Evolutionary conservation across 2,888 invertebrate species (phyloP).

Genomic region (Trachelus stipa): DNA sequence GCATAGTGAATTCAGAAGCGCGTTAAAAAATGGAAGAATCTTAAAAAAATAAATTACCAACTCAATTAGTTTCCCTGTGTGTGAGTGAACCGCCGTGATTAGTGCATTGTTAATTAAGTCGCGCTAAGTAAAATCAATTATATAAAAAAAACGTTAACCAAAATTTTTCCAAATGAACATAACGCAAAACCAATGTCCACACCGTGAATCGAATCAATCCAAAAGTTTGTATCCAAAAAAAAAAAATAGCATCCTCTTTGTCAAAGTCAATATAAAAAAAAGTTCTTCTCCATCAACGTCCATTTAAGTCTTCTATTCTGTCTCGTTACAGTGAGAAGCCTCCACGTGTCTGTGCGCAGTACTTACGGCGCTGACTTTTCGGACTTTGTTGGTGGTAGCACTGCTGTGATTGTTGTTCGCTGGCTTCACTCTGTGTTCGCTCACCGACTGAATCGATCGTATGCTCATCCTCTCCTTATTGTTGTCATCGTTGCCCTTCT

Average conservation of each 20-base stretch:
- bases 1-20: not conserved
- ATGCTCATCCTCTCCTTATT: slow-evolving; percentile 94
- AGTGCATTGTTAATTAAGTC: not conserved
- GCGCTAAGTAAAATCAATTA: not conserved
- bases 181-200: too few relatives aligned
- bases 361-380: slow-evolving; percentile 94
- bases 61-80: not conserved
- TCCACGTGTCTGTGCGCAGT: not conserved
- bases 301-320: not conserved
- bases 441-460: slow-evolving; percentile 89
- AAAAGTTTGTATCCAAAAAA: not conserved
- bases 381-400: slow-evolving; percentile 73
- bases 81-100: not conserved
- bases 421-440: slow-evolving; percentile 75
- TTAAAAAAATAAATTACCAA: not conserved
- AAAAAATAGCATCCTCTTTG: not conserved
- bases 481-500: slow-evolving; percentile 89
- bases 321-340: not conserved
- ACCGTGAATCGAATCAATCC: too few relatives aligned
- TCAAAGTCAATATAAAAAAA: not conserved
- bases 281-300: not conserved
- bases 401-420: slow-evolving; percentile 58
- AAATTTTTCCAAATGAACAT: too few relatives aligned
- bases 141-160: not conserved
- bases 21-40: not conserved